phyloP scores from a whole-genome alignment of 2,113 vertebrate genomes.

The Athene cunicularia region DNA sequence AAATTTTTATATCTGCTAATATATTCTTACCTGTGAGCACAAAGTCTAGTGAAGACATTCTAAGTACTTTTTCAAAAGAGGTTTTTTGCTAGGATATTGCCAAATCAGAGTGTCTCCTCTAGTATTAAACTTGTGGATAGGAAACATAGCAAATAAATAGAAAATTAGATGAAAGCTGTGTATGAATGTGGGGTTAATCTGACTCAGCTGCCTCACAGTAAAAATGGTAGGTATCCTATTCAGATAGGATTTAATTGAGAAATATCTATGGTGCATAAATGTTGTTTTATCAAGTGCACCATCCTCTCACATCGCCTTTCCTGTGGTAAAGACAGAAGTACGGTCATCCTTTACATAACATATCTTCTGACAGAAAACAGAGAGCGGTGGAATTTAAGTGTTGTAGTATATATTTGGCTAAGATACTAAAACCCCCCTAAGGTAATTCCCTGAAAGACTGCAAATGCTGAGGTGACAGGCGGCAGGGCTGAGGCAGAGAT shows the following conservation, averaged over 20 bases:
- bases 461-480: constrained; percentile 16
- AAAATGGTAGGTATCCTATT: not conserved
- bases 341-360: not conserved
- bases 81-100: not conserved
- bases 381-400: constrained; percentile 8
- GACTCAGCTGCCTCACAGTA: not conserved
- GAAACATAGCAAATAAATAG: not conserved
- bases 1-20: not conserved
- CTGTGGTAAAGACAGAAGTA: not conserved
- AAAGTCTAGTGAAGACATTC: not conserved
- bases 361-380: not conserved
- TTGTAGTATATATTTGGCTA: constrained; percentile 9
- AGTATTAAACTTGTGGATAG: not conserved
- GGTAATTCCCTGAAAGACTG: constrained; percentile 61
- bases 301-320: not conserved
- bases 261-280: not conserved
- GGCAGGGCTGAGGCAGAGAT: not conserved
- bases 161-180: not conserved
- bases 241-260: not conserved
- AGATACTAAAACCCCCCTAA: constrained; percentile 38
- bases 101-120: not conserved
- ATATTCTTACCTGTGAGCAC: not conserved
- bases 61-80: not conserved
- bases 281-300: not conserved
- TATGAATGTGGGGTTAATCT: not conserved